Percentiles rank a stretch among this genome's conserved stretches.
These are phyloP conservation scores for Pipra filicauda DNA, from an alignment of 2,113 vertebrate species.

Conservation along the genomic window DNA sequence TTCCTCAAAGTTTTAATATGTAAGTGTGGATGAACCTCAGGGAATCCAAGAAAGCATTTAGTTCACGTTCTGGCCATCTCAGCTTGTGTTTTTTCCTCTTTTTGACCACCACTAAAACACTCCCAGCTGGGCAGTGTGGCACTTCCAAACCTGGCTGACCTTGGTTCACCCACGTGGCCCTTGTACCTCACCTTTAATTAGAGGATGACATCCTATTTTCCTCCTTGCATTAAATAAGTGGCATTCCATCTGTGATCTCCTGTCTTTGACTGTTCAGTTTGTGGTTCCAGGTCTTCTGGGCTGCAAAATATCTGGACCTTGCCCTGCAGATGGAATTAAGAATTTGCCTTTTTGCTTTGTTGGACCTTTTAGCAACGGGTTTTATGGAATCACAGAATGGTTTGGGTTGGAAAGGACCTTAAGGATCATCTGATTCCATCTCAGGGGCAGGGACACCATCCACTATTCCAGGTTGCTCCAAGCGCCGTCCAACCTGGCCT, in stretches of 20 bases:
- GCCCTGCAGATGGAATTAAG: background rate
- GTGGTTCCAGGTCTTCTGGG: background rate
- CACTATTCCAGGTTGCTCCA: rapidly evolving
- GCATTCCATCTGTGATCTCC: background rate
- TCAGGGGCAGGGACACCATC: background rate
- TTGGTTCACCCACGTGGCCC: slow-evolving; percentile 8
- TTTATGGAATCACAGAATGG: background rate
- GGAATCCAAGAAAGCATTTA: background rate
- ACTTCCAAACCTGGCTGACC: slow-evolving; percentile 36
- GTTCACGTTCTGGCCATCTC: background rate
- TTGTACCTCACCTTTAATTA: background rate
- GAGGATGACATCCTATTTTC: background rate
- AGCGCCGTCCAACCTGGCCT: rapidly evolving
- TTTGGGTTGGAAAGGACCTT: background rate
- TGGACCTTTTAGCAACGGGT: background rate
- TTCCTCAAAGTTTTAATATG: background rate
- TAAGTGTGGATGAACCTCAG: background rate
- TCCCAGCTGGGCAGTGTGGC: background rate
- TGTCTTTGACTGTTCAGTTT: background rate
- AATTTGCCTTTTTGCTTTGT: background rate
- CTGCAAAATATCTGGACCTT: background rate
- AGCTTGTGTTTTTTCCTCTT: background rate
- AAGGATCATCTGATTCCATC: background rate
- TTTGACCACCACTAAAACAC: rapidly evolving
- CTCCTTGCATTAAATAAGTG: background rate